Evolutionary conservation across 2,113 vertebrate species (phyloP).

Genomic region (Diadophis punctatus): DNA sequence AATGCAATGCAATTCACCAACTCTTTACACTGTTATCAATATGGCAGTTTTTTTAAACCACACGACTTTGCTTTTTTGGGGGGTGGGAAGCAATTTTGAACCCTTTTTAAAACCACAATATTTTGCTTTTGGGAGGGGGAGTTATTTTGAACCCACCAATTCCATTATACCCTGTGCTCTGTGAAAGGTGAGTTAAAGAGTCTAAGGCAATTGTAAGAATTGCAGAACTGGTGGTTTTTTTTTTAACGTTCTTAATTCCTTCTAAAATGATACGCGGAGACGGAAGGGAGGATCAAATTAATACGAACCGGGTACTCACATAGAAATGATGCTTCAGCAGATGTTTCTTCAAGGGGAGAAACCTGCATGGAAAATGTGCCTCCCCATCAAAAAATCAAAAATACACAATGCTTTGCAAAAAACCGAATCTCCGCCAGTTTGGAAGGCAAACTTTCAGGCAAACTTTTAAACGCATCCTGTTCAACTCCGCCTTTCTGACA

Average conservation of each 20-base stretch:
- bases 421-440: neutral
- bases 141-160: too few species aligned
- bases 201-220: neutral
- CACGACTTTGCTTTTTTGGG: neutral
- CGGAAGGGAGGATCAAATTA: neutral
- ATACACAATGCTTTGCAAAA: rapidly evolving
- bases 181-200: neutral
- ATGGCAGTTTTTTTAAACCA: neutral
- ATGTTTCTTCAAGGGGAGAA: neutral
- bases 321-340: constrained; percentile 44
- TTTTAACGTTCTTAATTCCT: neutral
- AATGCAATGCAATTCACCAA: too few species aligned
- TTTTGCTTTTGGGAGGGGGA: neutral
- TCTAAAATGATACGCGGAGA: neutral
- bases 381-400: neutral
- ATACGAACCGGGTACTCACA: constrained; percentile 37
- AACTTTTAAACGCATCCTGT: constrained; percentile 33
- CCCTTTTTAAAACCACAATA: neutral
- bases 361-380: too few species aligned
- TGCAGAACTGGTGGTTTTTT: neutral
- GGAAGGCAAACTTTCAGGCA: neutral
- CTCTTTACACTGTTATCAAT: neutral
- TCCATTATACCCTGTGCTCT: neutral
- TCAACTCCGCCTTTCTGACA: constrained; percentile 52
- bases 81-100: neutral